Evolutionary conservation across 2,888 invertebrate genomes (phyloP).

Genomic region (Coenonympha arcania): DNA sequence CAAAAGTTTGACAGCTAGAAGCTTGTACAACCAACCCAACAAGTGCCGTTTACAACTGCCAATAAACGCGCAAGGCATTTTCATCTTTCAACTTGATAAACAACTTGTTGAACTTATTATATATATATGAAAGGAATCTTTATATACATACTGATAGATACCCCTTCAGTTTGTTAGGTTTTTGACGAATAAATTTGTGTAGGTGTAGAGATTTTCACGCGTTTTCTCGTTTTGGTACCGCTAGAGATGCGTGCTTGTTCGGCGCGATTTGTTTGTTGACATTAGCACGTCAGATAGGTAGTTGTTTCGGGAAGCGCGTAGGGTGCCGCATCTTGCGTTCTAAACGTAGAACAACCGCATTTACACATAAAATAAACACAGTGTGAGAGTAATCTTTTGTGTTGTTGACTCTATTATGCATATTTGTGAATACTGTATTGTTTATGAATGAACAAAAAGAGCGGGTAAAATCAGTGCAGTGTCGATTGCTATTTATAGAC

Average conservation of each 20-base stretch:
- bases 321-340: constrained; percentile 50
- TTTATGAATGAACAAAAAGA: constrained; percentile 53
- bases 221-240: constrained; percentile 16
- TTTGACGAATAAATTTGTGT: background rate
- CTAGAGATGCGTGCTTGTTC: constrained; percentile 25
- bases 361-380: constrained; percentile 36
- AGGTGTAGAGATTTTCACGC: background rate
- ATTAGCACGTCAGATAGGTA: constrained; percentile 52
- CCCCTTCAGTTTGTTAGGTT: background rate
- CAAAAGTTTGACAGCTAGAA: constrained; percentile 26
- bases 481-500: constrained; percentile 68
- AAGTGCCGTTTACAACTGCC: constrained; percentile 25
- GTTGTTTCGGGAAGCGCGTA: constrained; percentile 57
- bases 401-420: constrained; percentile 34
- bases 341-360: constrained; percentile 41
- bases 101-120: background rate
- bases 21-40: constrained; percentile 29
- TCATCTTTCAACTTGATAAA: constrained; percentile 7
- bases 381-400: constrained; percentile 41
- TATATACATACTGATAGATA: background rate
- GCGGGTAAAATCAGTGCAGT: constrained; percentile 64
- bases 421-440: constrained; percentile 32
- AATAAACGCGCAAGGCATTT: constrained; percentile 23
- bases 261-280: constrained; percentile 41
- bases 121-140: background rate